Base-by-base conservation (phyloP, 2,113 vertebrate species). In the Xerus inauris region DNA sequence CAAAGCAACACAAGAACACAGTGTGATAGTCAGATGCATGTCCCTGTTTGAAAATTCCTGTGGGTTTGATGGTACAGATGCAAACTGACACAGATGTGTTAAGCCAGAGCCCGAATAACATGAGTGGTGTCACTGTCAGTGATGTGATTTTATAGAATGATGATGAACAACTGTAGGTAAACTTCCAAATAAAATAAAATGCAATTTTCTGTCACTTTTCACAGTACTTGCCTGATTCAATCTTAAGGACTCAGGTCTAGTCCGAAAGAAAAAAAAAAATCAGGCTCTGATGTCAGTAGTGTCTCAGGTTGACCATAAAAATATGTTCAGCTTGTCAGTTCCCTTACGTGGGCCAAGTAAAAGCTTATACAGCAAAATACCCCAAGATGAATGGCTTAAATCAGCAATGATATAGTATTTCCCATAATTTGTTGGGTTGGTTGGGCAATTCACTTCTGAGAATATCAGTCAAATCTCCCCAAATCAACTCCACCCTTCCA, bases 101-200 rank as follows among this genome's bases (percentile, higher is more conserved):
- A 85, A 17, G 51, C 14, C 24, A 49, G 57, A 73, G 13, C 6
- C n/a, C 59, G 45, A 69, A 82, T n/a, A 82, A 13, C 35, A n/a
- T 12, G 54, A 71, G 4, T 77, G 12, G 59, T 45, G 7, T 40
- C 91, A 19, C 73, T 95, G 13, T 89, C 69, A 64, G 38, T 19
- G 79, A 73, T 57, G 22, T 54, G 79, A 32, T 65, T 83, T 86
- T 89, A 38, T 35, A 95, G n/a, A 92, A 40, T 47, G 26, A 93
- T 57, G 35, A 93, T 57, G 35, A 89, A 45, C 57, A 94, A 24
- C 3, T 87, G 5, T 22, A 51, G 26, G 28, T 32, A 92, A 26
- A 87, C 32, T 67, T 90, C 65, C 45, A 95, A 93, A 81, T 35
- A 91, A 96, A 94, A 88, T 81, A 80, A 80, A 93, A 85, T 42